Conservation (phyloP, 2,888 invertebrate genomes). For the Spialia ferax region DNA sequence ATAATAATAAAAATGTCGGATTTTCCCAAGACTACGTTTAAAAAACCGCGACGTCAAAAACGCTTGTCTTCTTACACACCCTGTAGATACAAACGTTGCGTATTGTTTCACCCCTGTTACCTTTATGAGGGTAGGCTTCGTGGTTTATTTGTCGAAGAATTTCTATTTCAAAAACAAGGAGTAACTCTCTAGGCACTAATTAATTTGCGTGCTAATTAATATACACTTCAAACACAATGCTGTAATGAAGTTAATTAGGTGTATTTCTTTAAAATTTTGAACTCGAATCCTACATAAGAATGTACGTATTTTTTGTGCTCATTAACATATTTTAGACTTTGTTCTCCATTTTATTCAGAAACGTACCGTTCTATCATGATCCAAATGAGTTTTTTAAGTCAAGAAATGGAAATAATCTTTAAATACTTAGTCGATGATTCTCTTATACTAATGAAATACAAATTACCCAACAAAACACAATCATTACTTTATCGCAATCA, state of each 20-base stretch:
- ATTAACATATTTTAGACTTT: no score
- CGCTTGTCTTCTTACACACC: slow-evolving; percentile 7
- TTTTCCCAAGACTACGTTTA: neutral
- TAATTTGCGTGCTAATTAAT: slow-evolving; percentile 31
- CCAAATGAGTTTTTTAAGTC: no score
- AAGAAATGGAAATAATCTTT: no score
- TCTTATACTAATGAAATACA: neutral
- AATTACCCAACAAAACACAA: neutral
- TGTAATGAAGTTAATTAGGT: neutral
- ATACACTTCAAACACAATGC: neutral
- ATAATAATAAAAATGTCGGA: neutral
- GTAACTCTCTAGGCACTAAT: slow-evolving; percentile 24
- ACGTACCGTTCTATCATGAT: no score
- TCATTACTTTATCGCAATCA: neutral
- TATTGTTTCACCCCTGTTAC: slow-evolving; percentile 47
- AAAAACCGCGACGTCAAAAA: neutral
- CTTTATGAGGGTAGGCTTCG: slow-evolving; percentile 38
- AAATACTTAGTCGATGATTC: no score
- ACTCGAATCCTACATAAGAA: no score
- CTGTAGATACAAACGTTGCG: slow-evolving; percentile 40
- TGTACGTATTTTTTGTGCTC: no score
- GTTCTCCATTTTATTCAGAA: no score
- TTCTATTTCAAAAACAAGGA: slow-evolving; percentile 24
- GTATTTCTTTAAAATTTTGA: no score
- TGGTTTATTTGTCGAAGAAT: slow-evolving; percentile 29